A percentile compares a stretch with the other conserved stretches of the same genome.
Conservation (phyloP, 2,113 vertebrate genomes). For the Regulus satrapa region DNA sequence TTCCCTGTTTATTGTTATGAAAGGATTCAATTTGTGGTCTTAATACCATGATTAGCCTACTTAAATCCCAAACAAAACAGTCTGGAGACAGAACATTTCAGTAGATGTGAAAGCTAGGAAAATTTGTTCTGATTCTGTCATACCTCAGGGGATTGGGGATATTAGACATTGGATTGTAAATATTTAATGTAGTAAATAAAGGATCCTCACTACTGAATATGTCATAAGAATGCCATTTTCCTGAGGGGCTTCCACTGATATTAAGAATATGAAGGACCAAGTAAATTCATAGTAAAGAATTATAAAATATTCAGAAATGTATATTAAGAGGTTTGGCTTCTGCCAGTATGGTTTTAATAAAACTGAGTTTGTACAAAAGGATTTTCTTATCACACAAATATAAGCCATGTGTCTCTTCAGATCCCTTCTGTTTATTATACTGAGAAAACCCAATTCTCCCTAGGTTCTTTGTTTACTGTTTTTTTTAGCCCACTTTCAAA, state of each 20-base stretch:
- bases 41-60: constrained; percentile 8
- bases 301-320: not conserved
- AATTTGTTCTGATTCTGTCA: not conserved
- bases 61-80: constrained; percentile 32
- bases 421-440: not conserved
- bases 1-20: not conserved
- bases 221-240: not conserved
- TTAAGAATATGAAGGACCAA: not conserved
- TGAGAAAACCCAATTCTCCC: not conserved
- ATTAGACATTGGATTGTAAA: not conserved
- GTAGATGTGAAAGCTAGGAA: constrained; percentile 27
- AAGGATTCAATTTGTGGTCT: not conserved
- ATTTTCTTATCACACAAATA: not conserved
- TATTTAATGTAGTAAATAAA: constrained; percentile 26
- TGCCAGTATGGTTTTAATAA: not conserved
- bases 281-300: not conserved
- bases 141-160: not conserved
- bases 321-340: not conserved
- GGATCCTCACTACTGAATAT: not conserved
- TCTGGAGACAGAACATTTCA: constrained; percentile 7
- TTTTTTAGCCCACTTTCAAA: not conserved
- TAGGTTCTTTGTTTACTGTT: not conserved
- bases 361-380: not conserved
- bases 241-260: not conserved
- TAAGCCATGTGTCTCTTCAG: not conserved